Evolutionary conservation across 2,797 vertebrate genomes (phyloP), one percentile per base, ranked within the genome.

Genomic region (Spinibarbus caldwelli): DNA sequence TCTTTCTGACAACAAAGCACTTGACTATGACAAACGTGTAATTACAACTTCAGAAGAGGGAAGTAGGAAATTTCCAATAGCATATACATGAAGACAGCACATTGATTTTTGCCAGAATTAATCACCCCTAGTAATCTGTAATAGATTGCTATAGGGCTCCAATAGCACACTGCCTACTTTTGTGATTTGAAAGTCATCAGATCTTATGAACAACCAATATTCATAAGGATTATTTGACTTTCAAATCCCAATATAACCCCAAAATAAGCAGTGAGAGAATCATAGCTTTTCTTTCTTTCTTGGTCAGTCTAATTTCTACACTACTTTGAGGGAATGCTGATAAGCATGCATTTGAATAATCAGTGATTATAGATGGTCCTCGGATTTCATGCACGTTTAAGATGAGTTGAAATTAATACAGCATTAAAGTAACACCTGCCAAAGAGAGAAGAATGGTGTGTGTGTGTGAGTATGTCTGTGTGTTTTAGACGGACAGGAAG

Each of bases 371-470:
- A 68, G 57, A 78, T 87, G 41, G 66, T 47, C 45, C 67, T 76
- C 68, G 26, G 26, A 87, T 84, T 87, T 68, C 80, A 82, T 81
- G 66, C 45, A 19, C 26, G 17, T 83, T 66, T 66, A n/a, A 83
- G 49, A 47, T 62, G 67, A 80, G 45, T 49, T 21, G 26, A 79
- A 87, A 59, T 66, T 34, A 84, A 73, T 80, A 29, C 45, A 79
- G 84, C 86, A 91, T 91, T 89, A 89, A 73, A 26, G 75, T 66
- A 89, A 90, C 91, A 94, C 91, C 91, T 94, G 94, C 90, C 70
- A 23, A 75, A 47, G 43, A 62, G 41, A 41, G 54, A 86, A 62
- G 66, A 82, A 86, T 67, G 81, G 66, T 90, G 64, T 54, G 38
- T 86, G 71, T 90, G 54, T 38, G 45, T 45, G 26, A 41, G 31